These are phyloP conservation scores for Gymnopithys bicolor DNA, from an alignment of 2,797 vertebrate genomes.

Conservation along the genomic window DNA sequence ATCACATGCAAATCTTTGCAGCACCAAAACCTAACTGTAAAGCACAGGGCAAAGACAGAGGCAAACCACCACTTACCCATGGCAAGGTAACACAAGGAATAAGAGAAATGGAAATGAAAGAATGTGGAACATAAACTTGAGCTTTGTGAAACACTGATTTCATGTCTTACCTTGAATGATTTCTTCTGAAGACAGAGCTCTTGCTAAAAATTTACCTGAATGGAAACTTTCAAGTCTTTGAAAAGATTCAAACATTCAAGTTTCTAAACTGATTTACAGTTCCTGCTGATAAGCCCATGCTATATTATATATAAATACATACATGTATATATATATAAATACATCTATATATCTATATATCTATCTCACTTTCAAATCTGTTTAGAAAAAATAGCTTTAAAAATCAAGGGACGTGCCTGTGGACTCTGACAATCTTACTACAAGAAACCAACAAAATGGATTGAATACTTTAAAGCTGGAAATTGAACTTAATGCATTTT, in stretches of 20 bases:
- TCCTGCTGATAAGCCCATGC: neutral
- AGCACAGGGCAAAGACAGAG: neutral
- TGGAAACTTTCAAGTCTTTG: slow-evolving; percentile 67
- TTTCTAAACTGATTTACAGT: neutral
- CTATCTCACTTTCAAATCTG: slow-evolving; percentile 1
- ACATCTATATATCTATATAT: neutral
- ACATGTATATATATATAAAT: no score
- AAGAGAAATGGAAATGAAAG: neutral
- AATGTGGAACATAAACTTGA: slow-evolving; percentile 49
- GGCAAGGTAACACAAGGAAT: slow-evolving; percentile 68
- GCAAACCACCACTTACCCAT: neutral
- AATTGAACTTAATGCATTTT: neutral
- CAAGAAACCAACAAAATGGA: neutral
- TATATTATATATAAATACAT: neutral
- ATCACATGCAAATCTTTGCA: neutral
- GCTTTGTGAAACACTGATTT: slow-evolving; percentile 31
- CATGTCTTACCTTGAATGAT: slow-evolving; percentile 76
- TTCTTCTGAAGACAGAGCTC: slow-evolving; percentile 76
- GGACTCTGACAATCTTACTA: neutral
- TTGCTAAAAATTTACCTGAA: slow-evolving; percentile 76
- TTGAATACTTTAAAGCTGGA: neutral
- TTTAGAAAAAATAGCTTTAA: neutral
- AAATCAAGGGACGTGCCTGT: slow-evolving; percentile 7
- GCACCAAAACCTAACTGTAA: neutral
- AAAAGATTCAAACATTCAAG: slow-evolving; percentile 25